These are phyloP conservation scores for Merodon equestris DNA, from an alignment of 2,888 invertebrate genomes.

Conservation along the genomic window DNA sequence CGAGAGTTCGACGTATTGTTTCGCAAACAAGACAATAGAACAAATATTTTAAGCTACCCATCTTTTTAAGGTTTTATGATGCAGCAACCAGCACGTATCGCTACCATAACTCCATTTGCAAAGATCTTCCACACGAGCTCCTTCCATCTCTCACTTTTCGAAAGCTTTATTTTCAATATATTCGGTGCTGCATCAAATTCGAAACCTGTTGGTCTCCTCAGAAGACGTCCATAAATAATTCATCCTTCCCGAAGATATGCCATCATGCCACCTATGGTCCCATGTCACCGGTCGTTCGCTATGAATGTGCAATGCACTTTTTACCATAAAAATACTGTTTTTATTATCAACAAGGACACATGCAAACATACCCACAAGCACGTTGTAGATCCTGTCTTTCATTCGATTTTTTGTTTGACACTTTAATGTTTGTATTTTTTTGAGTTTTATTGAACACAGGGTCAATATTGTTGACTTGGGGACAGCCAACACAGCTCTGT, in stretches of 20 bases:
- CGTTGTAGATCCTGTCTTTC: constrained; percentile 40
- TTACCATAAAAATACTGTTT: constrained; percentile 58
- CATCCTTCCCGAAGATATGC: constrained; percentile 24
- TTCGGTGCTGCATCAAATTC: constrained; percentile 30
- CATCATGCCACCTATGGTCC: no score
- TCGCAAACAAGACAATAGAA: no score
- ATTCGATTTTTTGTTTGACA: constrained; percentile 36
- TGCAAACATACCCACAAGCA: constrained; percentile 17
- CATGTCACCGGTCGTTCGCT: constrained; percentile 24
- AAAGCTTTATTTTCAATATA: no score
- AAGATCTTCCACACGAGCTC: no score
- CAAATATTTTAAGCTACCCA: no score
- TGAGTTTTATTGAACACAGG: constrained; percentile 60
- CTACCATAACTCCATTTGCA: no score
- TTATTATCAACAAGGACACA: constrained; percentile 43
- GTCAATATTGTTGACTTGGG: constrained; percentile 61
- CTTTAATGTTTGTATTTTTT: constrained; percentile 53
- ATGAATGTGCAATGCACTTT: constrained; percentile 55
- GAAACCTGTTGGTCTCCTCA: constrained; percentile 47
- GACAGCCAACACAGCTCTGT: constrained; percentile 27
- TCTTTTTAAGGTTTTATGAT: no score
- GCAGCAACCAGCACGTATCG: no score
- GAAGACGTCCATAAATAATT: constrained; percentile 47
- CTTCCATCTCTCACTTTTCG: no score
- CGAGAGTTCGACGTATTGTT: no score